Evolutionary conservation across 1,140 invertebrate species (phyloP), one percentile per base, ranked within the genome.

Genomic region (Parapsyche elsis): DNA sequence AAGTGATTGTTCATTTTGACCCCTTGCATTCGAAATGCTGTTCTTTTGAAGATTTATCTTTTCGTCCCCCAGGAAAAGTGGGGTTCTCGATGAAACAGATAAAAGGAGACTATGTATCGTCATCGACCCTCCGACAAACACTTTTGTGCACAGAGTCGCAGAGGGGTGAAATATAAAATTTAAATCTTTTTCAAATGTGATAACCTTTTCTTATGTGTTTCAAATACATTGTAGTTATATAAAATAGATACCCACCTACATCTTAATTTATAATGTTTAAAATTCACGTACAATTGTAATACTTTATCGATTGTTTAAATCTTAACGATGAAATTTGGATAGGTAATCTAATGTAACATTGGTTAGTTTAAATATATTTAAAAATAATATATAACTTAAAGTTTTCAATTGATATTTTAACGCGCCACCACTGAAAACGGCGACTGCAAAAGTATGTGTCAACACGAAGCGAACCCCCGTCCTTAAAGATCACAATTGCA

Each of bases 11-110:
- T 67, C 19, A 71, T 14, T 30, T 71, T 71, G 38, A 71, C 26
- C 26, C 71, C 71, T 46, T 44, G 21, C 21, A 74, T 74, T 1
- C 16, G 12, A 74, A 74, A 53, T 16, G 46, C 38, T 14, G 24
- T 45, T 23, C 71, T 23, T 49, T 49, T 74, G 73, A 74, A 74
- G 73, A 75, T 75, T 75, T 75, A 75, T 75, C 49, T 75, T 75
- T 75, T 9, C 12, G 16, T 75, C 12, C 73, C 73, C 53, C 16
- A 30, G 19, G 23, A n/a, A 75, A 75, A 75, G 16, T 59, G 21
- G 24, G 21, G 49, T 26, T 71, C 38, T 71, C 24, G 24, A 70
- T 70, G 23, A 75, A 57, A 75, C 57, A 57, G 73, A 59, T 75
- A 59, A 59, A 26, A 57, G 12, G 7, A 53, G 12, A 75, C 14